phyloP scores from a whole-genome alignment of 2,113 vertebrate species.

The Burhinus bistriatus region DNA sequence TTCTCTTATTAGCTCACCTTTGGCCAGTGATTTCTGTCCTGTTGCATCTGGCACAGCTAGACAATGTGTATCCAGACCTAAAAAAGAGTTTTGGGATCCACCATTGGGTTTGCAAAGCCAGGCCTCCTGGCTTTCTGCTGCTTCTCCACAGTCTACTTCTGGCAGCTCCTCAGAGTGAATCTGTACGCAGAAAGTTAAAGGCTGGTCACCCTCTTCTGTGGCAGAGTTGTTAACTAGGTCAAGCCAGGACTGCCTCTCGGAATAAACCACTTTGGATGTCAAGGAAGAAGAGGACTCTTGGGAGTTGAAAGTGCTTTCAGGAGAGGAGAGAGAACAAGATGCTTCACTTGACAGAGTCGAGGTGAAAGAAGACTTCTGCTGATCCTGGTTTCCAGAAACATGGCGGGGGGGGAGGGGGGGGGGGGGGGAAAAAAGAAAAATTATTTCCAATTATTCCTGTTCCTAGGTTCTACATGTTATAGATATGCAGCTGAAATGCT shows the following conservation, averaged over 20 bases:
- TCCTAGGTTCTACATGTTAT: background rate
- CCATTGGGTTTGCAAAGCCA: background rate
- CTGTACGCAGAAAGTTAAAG: conserved; percentile 72
- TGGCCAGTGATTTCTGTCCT: conserved; percentile 29
- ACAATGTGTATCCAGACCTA: conserved; percentile 36
- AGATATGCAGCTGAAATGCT: background rate
- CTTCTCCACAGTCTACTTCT: background rate
- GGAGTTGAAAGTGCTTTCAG: conserved; percentile 80
- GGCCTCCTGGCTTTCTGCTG: background rate
- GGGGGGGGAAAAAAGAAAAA: background rate
- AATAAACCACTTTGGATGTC: conserved; percentile 65
- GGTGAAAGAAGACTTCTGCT: conserved; percentile 72
- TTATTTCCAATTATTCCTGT: background rate
- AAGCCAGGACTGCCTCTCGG: conserved; percentile 80
- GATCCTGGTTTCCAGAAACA: conserved; percentile 62
- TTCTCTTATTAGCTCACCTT: conserved; percentile 62
- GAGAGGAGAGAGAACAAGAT: conserved; percentile 77
- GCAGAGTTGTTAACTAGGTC: conserved; percentile 75
- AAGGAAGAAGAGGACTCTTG: conserved; percentile 76
- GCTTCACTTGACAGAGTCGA: conserved; percentile 75
- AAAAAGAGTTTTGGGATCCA: conserved; percentile 40
- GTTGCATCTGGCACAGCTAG: conserved; percentile 14
- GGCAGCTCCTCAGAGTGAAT: conserved; percentile 58
- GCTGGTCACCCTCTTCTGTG: conserved; percentile 58
- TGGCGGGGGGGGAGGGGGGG: accelerated